Evolutionary conservation across 2,113 vertebrate genomes (phyloP), one percentile per base, ranked within the genome.

Genomic region (Neotoma lepida): DNA sequence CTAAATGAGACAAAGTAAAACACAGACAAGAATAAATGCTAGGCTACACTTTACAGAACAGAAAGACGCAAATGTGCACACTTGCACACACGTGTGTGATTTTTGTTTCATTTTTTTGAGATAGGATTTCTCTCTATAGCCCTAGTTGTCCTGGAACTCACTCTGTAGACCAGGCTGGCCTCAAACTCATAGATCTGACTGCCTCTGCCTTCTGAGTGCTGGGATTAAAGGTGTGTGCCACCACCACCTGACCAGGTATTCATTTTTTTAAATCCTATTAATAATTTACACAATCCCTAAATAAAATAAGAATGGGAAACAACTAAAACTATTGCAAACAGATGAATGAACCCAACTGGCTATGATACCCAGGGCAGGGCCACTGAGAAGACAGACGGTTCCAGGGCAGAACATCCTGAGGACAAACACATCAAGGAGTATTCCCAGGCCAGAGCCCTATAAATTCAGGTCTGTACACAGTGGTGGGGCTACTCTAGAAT

Each of bases 281-380:
- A 6, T 28, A 6, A 9, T 28, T 54, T 22, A 61, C 1, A 24
- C 22, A 39, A 28, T 15, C 70, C 35, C 20, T 12, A 63, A 33
- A 35, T 3, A 64, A 46, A 54, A 3, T 39, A 33, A 63, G 9
- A 33, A 71, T 9, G 13, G 4, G 24, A 6, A 73, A 14, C 9
- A 20, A n/a, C 46, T 15, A 51, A 54, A 15, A 24, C 24, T 13
- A 49, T 39, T 3, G 4, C 9, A 24, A 20, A 86, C 20, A 30
- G 46, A 17, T 15, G 13, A 61, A 66, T 28, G 35, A 64, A 6
- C 81, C 44, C 39, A 35, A 30, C 4, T 6, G n/a, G 20, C 24
- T 4, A 8, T 0, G 0, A 13, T 6, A 51, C 2, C 3, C 4
- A 24, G 1, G 66, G 18, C 24, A 33, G 1, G 10, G 26, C 7